Evolutionary conservation across 1,140 invertebrate genomes (phyloP).

Genomic region (Anastrepha ludens): DNA sequence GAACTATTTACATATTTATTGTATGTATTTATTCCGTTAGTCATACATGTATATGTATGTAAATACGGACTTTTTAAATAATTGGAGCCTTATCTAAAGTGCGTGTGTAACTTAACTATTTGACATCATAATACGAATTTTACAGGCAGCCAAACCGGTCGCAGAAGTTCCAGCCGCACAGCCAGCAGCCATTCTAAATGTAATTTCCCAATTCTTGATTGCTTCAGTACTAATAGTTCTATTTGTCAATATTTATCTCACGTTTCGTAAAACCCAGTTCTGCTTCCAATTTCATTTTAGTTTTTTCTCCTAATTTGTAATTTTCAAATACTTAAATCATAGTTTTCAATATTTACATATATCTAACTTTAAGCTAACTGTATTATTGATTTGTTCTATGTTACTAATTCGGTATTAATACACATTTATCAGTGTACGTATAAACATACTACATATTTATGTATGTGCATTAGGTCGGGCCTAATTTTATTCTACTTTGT

Average conservation of each 20-base stretch:
- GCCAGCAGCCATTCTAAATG: conserved; percentile 74
- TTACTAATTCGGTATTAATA: not conserved
- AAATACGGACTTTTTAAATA: conserved; percentile 9
- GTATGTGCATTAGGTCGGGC: not conserved
- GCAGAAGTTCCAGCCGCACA: conserved; percentile 78
- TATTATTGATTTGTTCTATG: not conserved
- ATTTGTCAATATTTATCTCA: not conserved
- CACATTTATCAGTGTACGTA: not conserved
- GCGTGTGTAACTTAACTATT: not conserved
- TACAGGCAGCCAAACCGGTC: conserved; percentile 81
- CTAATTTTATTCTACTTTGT: too few relatives aligned
- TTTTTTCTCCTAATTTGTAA: not conserved
- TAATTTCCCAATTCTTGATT: conserved; percentile 62
- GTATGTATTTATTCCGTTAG: too few relatives aligned
- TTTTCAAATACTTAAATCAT: not conserved
- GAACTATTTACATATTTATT: not conserved
- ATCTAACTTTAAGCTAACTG: not conserved
- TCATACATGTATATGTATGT: not conserved
- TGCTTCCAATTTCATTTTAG: not conserved
- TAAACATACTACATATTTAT: not conserved
- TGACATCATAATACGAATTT: conserved; percentile 70
- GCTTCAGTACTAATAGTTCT: not conserved
- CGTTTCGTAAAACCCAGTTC: not conserved
- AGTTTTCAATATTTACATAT: not conserved
- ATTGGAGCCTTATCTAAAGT: not conserved